Conservation (phyloP, 2,888 invertebrate genomes). For the Shargacucullia verbasci region DNA sequence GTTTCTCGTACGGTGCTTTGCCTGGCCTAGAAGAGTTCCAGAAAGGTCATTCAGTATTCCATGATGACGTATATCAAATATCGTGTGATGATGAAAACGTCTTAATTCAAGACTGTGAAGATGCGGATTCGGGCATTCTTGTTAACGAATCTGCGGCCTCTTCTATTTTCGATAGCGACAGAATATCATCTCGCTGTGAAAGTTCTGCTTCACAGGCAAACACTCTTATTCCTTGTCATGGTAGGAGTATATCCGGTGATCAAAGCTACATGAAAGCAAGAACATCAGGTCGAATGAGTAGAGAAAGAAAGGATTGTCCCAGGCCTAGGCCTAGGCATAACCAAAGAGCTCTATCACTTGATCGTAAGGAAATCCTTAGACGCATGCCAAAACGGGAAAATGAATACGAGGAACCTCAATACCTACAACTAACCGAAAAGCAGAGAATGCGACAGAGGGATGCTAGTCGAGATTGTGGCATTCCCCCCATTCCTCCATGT, state of each 20-base stretch:
- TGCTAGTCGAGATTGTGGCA: conserved; percentile 79
- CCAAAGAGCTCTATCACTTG: conserved; percentile 88
- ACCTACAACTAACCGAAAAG: conserved; percentile 84
- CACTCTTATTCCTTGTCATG: conserved; percentile 78
- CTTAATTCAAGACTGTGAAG: conserved; percentile 90
- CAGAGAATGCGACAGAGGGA: conserved; percentile 86
- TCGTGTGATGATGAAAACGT: conserved; percentile 88
- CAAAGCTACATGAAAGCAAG: conserved; percentile 80
- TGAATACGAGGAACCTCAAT: conserved; percentile 81
- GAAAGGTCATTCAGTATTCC: conserved; percentile 90
- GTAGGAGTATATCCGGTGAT: conserved; percentile 85
- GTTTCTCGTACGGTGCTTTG: conserved; percentile 93
- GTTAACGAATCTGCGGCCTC: conserved; percentile 92
- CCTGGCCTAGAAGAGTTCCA: conserved; percentile 93
- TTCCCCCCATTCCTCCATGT: conserved; percentile 86
- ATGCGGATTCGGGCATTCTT: conserved; percentile 93
- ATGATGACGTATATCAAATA: conserved; percentile 88
- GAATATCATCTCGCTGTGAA: conserved; percentile 86
- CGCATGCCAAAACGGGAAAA: conserved; percentile 81
- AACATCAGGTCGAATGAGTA: conserved; percentile 79
- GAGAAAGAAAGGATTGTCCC: conserved; percentile 77
- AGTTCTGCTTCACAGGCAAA: conserved; percentile 85
- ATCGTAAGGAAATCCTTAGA: conserved; percentile 87
- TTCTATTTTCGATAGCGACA: conserved; percentile 90
- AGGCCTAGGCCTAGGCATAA: conserved; percentile 77